These are phyloP conservation scores for Macaria notata DNA, from an alignment of 2,888 invertebrate genomes.

Conservation along the genomic window DNA sequence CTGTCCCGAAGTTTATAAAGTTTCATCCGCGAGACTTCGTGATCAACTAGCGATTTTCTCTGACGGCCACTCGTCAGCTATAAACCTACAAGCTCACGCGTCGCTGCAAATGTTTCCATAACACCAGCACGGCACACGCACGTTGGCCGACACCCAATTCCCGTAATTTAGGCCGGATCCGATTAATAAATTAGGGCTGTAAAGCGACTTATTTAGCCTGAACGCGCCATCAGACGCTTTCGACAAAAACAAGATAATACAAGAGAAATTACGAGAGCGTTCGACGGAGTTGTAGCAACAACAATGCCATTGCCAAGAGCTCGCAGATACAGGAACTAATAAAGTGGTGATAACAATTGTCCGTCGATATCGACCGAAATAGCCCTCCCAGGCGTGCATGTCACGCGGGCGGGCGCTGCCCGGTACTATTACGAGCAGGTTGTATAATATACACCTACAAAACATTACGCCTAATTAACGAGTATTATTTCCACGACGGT, in stretches of 20 bases:
- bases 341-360: conserved; percentile 62
- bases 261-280: conserved; percentile 25
- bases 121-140: conserved; percentile 60
- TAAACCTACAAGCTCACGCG: conserved; percentile 49
- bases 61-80: no score
- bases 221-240: background rate
- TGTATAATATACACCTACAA: conserved; percentile 34
- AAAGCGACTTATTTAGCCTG: conserved; percentile 5
- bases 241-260: conserved; percentile 4
- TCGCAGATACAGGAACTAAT: conserved; percentile 66
- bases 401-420: conserved; percentile 35
- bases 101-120: conserved; percentile 66
- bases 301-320: conserved; percentile 73
- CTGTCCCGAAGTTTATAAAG: background rate
- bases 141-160: conserved; percentile 65
- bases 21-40: no score
- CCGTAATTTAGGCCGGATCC: conserved; percentile 48
- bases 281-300: conserved; percentile 37
- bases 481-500: conserved; percentile 24
- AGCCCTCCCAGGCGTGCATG: conserved; percentile 66
- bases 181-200: conserved; percentile 51
- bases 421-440: conserved; percentile 38
- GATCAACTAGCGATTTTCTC: no score
- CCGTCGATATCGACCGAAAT: conserved; percentile 66
- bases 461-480: conserved; percentile 23